Percentiles rank a stretch among this genome's conserved stretches.
Conservation (phyloP, 2,113 vertebrate species). For the Coreoperca whiteheadi region DNA sequence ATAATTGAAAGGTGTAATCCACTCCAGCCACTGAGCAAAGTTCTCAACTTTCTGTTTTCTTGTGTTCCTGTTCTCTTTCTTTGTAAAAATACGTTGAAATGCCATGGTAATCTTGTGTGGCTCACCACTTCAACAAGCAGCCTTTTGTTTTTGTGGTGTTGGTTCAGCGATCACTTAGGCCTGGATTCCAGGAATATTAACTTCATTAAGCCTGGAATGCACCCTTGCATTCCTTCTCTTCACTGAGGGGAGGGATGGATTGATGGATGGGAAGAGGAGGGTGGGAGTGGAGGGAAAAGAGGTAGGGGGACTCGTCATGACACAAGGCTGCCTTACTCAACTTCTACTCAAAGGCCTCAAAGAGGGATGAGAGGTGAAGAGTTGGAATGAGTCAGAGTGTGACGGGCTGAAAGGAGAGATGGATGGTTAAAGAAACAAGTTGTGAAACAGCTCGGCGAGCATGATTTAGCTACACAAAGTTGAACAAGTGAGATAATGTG, state of each 20-base stretch:
- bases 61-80: constrained; percentile 35
- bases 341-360: constrained; percentile 39
- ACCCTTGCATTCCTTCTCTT: constrained; percentile 81
- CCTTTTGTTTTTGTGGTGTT: constrained; percentile 86
- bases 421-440: constrained; percentile 39
- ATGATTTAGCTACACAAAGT: constrained; percentile 35
- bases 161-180: constrained; percentile 79
- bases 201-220: constrained; percentile 92
- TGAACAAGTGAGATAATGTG: constrained; percentile 56
- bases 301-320: constrained; percentile 42
- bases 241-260: constrained; percentile 72
- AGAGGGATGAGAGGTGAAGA: constrained; percentile 48
- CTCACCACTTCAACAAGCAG: constrained; percentile 78
- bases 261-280: constrained; percentile 72
- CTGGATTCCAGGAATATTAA: constrained; percentile 89
- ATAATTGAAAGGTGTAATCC: constrained; percentile 60
- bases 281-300: constrained; percentile 42
- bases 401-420: constrained; percentile 24
- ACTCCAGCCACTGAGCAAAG: constrained; percentile 53
- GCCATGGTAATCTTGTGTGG: constrained; percentile 73
- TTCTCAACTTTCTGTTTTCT: constrained; percentile 56
- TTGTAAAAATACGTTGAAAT: constrained; percentile 62
- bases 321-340: constrained; percentile 45
- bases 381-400: constrained; percentile 66
- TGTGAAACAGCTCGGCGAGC: constrained; percentile 48